Evolutionary conservation across 1,140 invertebrate species (phyloP).

Genomic region (Drosophila lini): DNA sequence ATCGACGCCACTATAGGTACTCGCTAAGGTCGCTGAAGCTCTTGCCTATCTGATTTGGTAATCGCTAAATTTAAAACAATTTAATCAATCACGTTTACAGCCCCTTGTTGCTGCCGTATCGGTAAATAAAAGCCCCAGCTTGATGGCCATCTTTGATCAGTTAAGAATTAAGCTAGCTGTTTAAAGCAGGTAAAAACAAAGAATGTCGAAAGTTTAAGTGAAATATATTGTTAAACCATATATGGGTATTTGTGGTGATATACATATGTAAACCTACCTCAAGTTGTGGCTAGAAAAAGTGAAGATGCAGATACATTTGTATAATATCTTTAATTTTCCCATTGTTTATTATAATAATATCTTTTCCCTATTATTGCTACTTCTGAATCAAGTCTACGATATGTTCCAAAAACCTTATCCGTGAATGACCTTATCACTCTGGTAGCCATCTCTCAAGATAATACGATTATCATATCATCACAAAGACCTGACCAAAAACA

Average conservation of each 20-base stretch:
- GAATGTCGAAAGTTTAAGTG: slow-evolving; percentile 2
- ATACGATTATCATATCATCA: slow-evolving; percentile 30
- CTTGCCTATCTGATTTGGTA: slow-evolving; percentile 45
- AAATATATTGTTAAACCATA: slow-evolving; percentile 3
- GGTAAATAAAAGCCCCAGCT: slow-evolving; percentile 31
- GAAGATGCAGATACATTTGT: background rate
- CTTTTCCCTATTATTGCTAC: background rate
- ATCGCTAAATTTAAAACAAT: slow-evolving; percentile 61
- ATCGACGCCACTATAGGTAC: slow-evolving; percentile 15
- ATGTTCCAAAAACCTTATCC: slow-evolving; percentile 8
- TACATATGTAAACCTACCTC: slow-evolving; percentile 36
- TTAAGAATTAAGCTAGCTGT: slow-evolving; percentile 10
- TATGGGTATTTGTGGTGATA: background rate
- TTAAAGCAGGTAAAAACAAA: slow-evolving; percentile 11
- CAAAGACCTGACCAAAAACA: slow-evolving; percentile 24
- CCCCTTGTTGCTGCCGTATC: slow-evolving; percentile 14
- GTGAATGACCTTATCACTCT: slow-evolving; percentile 8
- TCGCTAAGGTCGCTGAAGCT: slow-evolving; percentile 28
- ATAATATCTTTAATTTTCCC: background rate
- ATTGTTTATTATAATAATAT: background rate
- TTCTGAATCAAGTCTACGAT: background rate
- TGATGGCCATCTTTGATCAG: slow-evolving; percentile 21
- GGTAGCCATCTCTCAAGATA: slow-evolving; percentile 18
- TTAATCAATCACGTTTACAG: slow-evolving; percentile 45
- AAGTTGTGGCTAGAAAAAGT: background rate